Base-by-base conservation (phyloP, 2,888 invertebrate species). In the Folsomia manolachei region DNA sequence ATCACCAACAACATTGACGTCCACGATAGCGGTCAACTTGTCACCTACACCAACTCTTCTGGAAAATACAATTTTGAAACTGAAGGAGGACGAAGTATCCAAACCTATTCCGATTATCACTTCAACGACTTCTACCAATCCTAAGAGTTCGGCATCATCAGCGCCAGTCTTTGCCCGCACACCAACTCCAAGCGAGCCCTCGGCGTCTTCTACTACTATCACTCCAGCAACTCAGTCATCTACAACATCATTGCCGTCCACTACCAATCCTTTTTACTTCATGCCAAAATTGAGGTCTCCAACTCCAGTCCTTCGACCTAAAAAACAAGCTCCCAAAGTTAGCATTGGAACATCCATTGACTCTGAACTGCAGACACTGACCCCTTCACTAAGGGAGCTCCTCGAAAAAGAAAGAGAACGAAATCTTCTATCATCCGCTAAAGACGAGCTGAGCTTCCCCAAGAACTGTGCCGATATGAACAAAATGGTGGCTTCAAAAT, bases 341-440 rank as follows among this genome's bases (percentile, higher is more conserved):
- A 67, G 67, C 21, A 67, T 67, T 26, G 67, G 67, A 26, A 69
- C 64, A 2, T 64, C 72, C n/a, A 63, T 62, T 25, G 70, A 61
- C 24, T 25, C 65, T 14, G 66, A 70, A 52, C 63, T 73, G 27
- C 70, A 69, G 1, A 63, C 70, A 19, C 51, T 73, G n/a, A 73
- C 67, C 14, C 73, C 73, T n/a, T 67, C 69, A 19, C 52, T 70
- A 24, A 63, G 65, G 27, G 65, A 64, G 61, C 39, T 72, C 2
- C 27, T 72, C 21, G 69, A 72, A 56, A 70, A 70, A 23, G 66
- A 69, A 23, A 64, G 56, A 64, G 56, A 56, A 21, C 19, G 7
- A 56, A 56, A 56, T 7, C 7, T 56, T 4, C 39, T 4, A 9
- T 39, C 39, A 4, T 39, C 39, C 39, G 14, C 14, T 39, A 4